These are phyloP conservation scores for Triplophysa yarkandensis DNA, from an alignment of 2,797 vertebrate genomes.

Conservation along the genomic window DNA sequence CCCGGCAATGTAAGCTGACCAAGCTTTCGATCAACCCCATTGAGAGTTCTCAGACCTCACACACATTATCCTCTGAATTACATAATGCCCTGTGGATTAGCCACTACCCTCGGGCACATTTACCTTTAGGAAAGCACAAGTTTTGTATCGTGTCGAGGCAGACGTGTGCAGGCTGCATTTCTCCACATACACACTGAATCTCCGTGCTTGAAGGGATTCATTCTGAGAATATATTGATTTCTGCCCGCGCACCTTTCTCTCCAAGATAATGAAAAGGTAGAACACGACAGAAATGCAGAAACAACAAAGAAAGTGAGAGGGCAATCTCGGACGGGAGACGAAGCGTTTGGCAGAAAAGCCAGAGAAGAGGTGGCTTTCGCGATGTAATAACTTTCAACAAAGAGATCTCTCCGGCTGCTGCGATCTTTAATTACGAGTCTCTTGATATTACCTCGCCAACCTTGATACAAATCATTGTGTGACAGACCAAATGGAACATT, in stretches of 20 bases:
- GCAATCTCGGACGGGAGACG: conserved; percentile 27
- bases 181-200: not conserved
- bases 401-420: conserved; percentile 61
- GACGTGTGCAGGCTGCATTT: not conserved
- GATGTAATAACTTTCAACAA: conserved; percentile 70
- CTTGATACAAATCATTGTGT: conserved; percentile 70
- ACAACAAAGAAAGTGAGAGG: conserved; percentile 57
- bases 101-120: not conserved
- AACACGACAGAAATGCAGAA: conserved; percentile 60
- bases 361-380: conserved; percentile 58
- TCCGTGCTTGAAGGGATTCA: conserved; percentile 58
- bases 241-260: conserved; percentile 55
- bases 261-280: conserved; percentile 59
- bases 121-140: conserved; percentile 4
- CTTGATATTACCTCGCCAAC: conserved; percentile 67
- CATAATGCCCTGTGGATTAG: conserved; percentile 18
- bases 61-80: not conserved
- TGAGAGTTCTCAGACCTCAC: not conserved
- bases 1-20: not conserved
- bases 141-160: conserved; percentile 14
- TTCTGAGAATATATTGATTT: conserved; percentile 56
- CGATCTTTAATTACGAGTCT: conserved; percentile 72
- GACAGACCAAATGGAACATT: conserved; percentile 68
- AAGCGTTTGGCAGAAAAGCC: conserved; percentile 43
- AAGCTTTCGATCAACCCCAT: not conserved